phyloP scores from a whole-genome alignment of 1,140 invertebrate species.

The Orius insidiosus region DNA sequence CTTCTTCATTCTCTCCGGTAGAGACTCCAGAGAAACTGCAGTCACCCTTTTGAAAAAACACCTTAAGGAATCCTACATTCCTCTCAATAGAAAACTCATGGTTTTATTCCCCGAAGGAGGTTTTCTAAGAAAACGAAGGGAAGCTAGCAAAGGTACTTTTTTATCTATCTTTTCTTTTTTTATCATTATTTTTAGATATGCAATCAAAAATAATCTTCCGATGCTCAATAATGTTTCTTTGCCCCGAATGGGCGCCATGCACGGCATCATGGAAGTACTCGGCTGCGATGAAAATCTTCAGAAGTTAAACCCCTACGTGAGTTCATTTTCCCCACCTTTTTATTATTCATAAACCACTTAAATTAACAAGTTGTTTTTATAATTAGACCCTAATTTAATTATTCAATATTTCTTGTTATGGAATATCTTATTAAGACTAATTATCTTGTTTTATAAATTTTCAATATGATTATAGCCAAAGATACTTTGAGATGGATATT shows the following conservation, averaged over 20 bases:
- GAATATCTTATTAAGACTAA: too few species aligned
- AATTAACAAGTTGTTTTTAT: too few species aligned
- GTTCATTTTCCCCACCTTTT: too few species aligned
- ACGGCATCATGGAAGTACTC: conserved; percentile 54
- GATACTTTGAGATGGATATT: conserved; percentile 61
- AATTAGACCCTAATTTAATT: too few species aligned
- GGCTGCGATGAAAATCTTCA: background rate
- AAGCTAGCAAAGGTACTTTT: conserved; percentile 53
- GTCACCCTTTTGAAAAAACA: conserved; percentile 51
- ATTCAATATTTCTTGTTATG: too few species aligned
- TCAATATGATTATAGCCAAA: too few species aligned
- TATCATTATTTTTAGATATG: conserved; percentile 40
- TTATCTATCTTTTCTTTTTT: conserved; percentile 7
- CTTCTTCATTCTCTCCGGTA: conserved; percentile 84
- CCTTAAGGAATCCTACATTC: conserved; percentile 54
- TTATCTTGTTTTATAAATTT: too few species aligned
- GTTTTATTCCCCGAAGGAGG: conserved; percentile 90
- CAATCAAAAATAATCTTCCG: conserved; percentile 68
- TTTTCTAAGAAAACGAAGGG: conserved; percentile 72
- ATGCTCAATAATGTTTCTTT: conserved; percentile 69
- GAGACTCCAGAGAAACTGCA: conserved; percentile 54
- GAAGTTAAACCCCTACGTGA: too few species aligned
- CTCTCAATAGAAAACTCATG: conserved; percentile 64
- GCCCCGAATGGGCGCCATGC: conserved; percentile 76
- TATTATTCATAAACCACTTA: too few species aligned